These are phyloP conservation scores for Botrylloides violaceus DNA, from an alignment of 23 tunicate genomes.

Conservation along the genomic window DNA sequence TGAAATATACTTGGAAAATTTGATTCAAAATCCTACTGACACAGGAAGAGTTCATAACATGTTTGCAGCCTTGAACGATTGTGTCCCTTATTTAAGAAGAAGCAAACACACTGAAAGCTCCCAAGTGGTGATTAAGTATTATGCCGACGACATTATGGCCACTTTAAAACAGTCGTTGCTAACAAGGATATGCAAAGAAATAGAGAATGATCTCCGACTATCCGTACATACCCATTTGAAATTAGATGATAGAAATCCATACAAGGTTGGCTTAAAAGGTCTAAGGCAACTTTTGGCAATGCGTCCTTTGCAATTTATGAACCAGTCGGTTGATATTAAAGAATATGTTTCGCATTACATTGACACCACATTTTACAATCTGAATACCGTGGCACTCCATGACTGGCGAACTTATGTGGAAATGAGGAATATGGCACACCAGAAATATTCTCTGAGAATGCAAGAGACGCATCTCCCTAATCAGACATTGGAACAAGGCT, in stretches of 20 bases:
- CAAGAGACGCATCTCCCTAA: constrained; percentile 88
- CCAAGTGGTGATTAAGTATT: constrained; percentile 28
- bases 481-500: constrained; percentile 87
- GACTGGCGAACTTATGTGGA: constrained; percentile 89
- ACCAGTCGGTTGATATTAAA: constrained; percentile 51
- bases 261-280: constrained; percentile 63
- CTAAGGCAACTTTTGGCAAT: constrained; percentile 64
- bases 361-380: constrained; percentile 93
- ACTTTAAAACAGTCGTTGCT: constrained; percentile 39
- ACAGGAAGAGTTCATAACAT: constrained; percentile 61
- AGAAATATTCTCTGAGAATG: constrained; percentile 84
- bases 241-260: constrained; percentile 88
- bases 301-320: constrained; percentile 53
- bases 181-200: constrained; percentile 70
- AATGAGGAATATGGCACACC: constrained; percentile 81
- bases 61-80: constrained; percentile 65
- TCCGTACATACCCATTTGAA: constrained; percentile 93
- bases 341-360: constrained; percentile 79
- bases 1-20: constrained; percentile 52
- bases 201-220: constrained; percentile 77
- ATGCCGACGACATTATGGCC: constrained; percentile 40
- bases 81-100: constrained; percentile 36
- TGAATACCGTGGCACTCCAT: constrained; percentile 88
- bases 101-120: constrained; percentile 51
- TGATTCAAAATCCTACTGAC: constrained; percentile 56